Conservation (phyloP, 2,113 vertebrate species). For the Numida meleagris region DNA sequence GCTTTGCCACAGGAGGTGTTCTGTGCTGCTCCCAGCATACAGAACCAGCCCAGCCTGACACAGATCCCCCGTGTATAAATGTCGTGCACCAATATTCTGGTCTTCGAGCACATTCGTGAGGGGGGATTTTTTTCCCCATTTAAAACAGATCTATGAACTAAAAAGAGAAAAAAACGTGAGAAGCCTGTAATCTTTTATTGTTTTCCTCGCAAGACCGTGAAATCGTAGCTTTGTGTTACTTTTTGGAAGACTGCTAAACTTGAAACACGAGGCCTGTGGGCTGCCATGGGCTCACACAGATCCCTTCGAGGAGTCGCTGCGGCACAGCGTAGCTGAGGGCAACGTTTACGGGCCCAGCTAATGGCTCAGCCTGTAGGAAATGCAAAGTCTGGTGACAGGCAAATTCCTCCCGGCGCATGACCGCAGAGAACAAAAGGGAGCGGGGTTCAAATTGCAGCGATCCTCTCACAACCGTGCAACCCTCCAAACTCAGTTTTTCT, state of each 20-base stretch:
- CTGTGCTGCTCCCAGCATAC: neutral
- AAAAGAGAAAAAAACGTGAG: neutral
- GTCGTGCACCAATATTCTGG: too few relatives aligned
- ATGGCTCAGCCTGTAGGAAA: neutral
- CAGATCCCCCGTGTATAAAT: fast-evolving
- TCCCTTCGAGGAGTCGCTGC: conserved; percentile 3
- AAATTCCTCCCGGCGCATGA: neutral
- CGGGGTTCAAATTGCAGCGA: neutral
- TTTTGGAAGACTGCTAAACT: conserved; percentile 60
- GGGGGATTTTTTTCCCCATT: neutral
- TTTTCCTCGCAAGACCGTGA: conserved; percentile 50
- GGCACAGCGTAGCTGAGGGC: neutral
- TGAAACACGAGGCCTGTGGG: neutral
- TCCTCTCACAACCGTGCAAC: neutral
- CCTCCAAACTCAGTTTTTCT: conserved; percentile 41
- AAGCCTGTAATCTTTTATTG: neutral
- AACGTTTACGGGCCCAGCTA: conserved; percentile 24
- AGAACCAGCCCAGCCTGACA: neutral
- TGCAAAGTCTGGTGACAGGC: neutral
- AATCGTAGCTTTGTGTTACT: conserved; percentile 45
- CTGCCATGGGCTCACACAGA: conserved; percentile 48
- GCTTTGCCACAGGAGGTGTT: neutral
- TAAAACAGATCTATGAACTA: neutral
- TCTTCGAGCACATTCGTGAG: neutral
- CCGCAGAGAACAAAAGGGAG: neutral